Percentiles rank a stretch among this genome's conserved stretches.
These are phyloP conservation scores for Eublepharis macularius DNA, from an alignment of 2,113 vertebrate genomes.

Conservation along the genomic window DNA sequence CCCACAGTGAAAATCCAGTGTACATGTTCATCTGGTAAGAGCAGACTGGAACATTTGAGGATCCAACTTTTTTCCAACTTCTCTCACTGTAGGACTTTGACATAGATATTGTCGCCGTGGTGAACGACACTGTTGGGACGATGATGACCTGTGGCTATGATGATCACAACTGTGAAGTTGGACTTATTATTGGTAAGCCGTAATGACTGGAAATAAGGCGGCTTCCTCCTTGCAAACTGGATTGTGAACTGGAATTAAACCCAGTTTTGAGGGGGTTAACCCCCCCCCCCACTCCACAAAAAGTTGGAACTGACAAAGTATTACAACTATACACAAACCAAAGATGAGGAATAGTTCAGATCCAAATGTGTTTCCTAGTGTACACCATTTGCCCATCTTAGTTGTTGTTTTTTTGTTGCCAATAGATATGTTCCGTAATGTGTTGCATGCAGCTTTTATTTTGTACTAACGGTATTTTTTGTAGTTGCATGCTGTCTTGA, in stretches of 20 bases:
- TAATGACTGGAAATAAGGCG: background rate
- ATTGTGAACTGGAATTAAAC: too few relatives aligned
- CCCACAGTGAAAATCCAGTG: too few relatives aligned
- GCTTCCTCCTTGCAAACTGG: background rate
- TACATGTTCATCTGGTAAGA: background rate
- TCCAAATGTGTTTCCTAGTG: background rate
- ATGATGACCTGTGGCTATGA: conserved; percentile 99
- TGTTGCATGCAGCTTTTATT: background rate
- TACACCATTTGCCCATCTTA: background rate
- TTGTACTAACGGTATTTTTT: background rate
- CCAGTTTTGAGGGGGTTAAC: too few relatives aligned
- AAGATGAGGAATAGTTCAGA: background rate
- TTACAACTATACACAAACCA: too few relatives aligned
- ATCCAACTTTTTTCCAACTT: background rate
- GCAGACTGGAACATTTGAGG: background rate
- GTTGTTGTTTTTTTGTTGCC: background rate
- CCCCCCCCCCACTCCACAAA: too few relatives aligned
- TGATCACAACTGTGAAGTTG: conserved; percentile 94
- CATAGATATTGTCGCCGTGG: conserved; percentile 90
- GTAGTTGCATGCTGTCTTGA: background rate
- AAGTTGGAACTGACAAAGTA: background rate
- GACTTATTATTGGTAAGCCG: conserved; percentile 92
- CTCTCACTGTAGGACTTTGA: conserved; percentile 86
- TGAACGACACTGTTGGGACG: conserved; percentile 96
- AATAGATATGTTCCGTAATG: too few relatives aligned